Evolutionary conservation across 2,888 invertebrate genomes (phyloP), one percentile per base, ranked within the genome.

Genomic region (Deilephila elpenor): DNA sequence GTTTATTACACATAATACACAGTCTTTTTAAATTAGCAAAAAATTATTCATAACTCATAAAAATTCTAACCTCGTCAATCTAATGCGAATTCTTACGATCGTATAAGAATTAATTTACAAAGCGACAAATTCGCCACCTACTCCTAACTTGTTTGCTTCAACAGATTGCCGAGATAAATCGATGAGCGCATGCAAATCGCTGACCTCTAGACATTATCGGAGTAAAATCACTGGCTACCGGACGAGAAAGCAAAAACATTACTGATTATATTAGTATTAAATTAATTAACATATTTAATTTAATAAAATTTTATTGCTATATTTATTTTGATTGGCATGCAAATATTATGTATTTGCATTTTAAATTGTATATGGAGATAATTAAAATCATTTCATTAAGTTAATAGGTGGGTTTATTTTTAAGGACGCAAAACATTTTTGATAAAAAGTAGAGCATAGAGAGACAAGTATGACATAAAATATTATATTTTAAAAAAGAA

Each of bases 61-160:
- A 37, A 19, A 17, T 25, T 25, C 14, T 25, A 29, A 67, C 67
- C 37, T 25, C 64, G 37, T 64, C 64, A 64, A 64, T 64, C 64
- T 64, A 64, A 64, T 67, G 67, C 44, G 51, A 25, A 70, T 19
- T 64, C n/a, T 61, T 20, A 25, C 70, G 19, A 70, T 29, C 51
- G 44, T 51, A 67, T 62, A 34, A 67, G 25, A 51, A 72, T 72
- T 67, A 25, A 64, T 37, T 64, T 64, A 64, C 64, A 20, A 5
- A 44, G 51, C 25, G 67, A 25, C 51, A 44, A 67, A 67, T 51
- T 51, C 51, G 67, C 67, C 67, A 67, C 67, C 51, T 67, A 67
- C 67, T 51, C 67, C 51, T 67, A 67, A 44, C 56, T 56, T 51
- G 51, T 67, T 51, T 51, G 67, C 20, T 44, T 44, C 7, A 11